Evolutionary conservation across 2,888 invertebrate species (phyloP).

Genomic region (Hermaeophaga mercurialis): DNA sequence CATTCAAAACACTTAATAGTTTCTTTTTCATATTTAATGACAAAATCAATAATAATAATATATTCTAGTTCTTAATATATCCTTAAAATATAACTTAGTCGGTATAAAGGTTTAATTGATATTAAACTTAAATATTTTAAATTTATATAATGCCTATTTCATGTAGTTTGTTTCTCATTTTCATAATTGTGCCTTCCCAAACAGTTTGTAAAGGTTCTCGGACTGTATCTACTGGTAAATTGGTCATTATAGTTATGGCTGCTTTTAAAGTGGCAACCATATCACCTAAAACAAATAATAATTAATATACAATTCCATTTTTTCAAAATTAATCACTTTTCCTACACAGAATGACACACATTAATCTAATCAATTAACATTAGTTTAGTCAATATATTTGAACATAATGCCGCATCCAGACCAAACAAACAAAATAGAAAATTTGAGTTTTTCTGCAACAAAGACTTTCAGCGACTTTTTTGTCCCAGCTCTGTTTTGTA

Average conservation of each 20-base stretch:
- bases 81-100: neutral
- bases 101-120: slow-evolving; percentile 16
- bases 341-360: too few species aligned
- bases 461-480: too few species aligned
- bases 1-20: neutral
- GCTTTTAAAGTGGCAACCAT: slow-evolving; percentile 75
- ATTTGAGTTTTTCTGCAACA: too few species aligned
- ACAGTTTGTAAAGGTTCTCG: slow-evolving; percentile 64
- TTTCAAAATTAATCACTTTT: too few species aligned
- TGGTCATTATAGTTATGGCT: slow-evolving; percentile 67
- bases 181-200: slow-evolving; percentile 47
- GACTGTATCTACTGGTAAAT: slow-evolving; percentile 68
- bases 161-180: slow-evolving; percentile 44
- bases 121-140: neutral
- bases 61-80: neutral
- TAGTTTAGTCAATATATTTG: too few species aligned
- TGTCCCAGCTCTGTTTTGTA: too few species aligned
- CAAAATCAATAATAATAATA: neutral
- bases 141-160: slow-evolving; percentile 45
- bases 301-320: neutral
- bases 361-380: too few species aligned
- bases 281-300: slow-evolving; percentile 59
- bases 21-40: neutral
- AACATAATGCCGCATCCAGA: too few species aligned
- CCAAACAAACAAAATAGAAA: too few species aligned